phyloP scores from a whole-genome alignment of 2,888 invertebrate genomes.

The Meteorus colon region DNA sequence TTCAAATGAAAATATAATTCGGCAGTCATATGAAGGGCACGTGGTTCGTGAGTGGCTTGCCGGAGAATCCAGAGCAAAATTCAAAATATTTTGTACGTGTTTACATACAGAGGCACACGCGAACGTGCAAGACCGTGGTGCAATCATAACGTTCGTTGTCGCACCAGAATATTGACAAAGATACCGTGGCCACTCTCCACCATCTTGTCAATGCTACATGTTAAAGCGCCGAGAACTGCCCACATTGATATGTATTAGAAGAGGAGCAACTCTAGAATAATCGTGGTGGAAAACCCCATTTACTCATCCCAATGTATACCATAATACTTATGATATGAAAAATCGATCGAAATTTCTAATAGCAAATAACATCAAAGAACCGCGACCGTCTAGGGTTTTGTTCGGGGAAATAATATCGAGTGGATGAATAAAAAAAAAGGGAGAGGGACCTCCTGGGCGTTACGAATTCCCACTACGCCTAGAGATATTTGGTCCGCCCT shows the following conservation, averaged over 20 bases:
- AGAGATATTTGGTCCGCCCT: conserved; percentile 35
- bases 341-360: background rate
- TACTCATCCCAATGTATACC: conserved; percentile 2
- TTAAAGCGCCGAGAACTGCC: background rate
- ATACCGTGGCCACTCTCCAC: background rate
- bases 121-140: conserved; percentile 12
- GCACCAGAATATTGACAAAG: background rate
- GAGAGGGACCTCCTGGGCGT: conserved; percentile 14
- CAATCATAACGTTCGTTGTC: conserved; percentile 38
- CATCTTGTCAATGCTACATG: conserved; percentile 12
- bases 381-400: conserved; percentile 26
- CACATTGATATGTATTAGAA: conserved; percentile 44
- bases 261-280: conserved; percentile 30
- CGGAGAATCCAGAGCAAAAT: conserved; percentile 5
- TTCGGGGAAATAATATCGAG: background rate
- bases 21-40: conserved; percentile 34
- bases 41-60: conserved; percentile 19
- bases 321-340: background rate
- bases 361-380: conserved; percentile 10
- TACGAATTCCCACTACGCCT: conserved; percentile 18
- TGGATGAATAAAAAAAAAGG: background rate
- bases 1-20: conserved; percentile 35
- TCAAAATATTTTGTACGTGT: conserved; percentile 27
- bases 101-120: background rate
- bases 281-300: conserved; percentile 10